Percentiles rank a stretch among this genome's conserved stretches.
phyloP scores from a whole-genome alignment of 2,888 invertebrate genomes.

The Melanostoma scalare region DNA sequence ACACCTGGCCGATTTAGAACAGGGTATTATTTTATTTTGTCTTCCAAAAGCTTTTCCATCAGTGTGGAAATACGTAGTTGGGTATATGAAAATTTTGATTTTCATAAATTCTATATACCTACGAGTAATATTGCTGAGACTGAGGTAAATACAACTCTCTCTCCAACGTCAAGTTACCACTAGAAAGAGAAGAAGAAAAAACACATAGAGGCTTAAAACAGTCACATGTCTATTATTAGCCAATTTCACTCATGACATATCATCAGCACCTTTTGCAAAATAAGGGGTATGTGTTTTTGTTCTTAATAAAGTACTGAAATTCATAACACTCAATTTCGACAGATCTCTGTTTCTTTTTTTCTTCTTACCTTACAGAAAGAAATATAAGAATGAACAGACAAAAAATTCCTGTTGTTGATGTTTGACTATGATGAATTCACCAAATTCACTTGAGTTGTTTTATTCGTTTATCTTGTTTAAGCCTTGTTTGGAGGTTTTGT shows the following conservation, averaged over 20 bases:
- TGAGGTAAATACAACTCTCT: no score
- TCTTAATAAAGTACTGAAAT: constrained; percentile 37
- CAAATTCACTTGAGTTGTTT: constrained; percentile 56
- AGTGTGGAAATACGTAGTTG: no score
- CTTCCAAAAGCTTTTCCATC: constrained; percentile 14
- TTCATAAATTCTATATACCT: constrained; percentile 53
- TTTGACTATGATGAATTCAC: no score
- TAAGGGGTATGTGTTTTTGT: constrained; percentile 37
- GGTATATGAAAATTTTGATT: constrained; percentile 69
- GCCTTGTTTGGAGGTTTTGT: constrained; percentile 4
- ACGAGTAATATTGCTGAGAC: neutral
- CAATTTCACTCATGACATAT: constrained; percentile 59
- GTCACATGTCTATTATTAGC: constrained; percentile 56
- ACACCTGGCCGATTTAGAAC: constrained; percentile 51
- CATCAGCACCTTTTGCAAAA: constrained; percentile 25
- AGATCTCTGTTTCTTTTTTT: constrained; percentile 15
- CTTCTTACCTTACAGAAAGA: neutral
- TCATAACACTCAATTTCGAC: constrained; percentile 54
- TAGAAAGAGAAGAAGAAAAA: no score
- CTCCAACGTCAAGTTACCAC: no score
- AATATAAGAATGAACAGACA: neutral
- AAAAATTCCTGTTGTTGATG: neutral
- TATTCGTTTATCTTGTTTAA: constrained; percentile 39
- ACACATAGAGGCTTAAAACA: neutral
- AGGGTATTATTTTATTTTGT: constrained; percentile 54